A percentile compares a stretch with the other conserved stretches of the same genome.
Conservation (phyloP, 2,113 vertebrate genomes). For the Cheirogaleus medius region DNA sequence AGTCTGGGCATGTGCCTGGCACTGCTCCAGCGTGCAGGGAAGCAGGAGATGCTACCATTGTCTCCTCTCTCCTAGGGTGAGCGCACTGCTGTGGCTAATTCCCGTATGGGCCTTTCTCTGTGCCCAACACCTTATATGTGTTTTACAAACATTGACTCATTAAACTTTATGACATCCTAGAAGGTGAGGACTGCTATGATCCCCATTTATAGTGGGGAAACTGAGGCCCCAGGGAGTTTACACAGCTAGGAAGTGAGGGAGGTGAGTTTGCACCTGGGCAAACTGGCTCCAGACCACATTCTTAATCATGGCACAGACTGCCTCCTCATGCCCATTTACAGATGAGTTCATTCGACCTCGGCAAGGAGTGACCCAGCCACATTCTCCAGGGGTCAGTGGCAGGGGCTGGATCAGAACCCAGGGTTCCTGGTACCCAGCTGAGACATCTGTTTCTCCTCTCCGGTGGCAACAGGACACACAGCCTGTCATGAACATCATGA, state of each 20-base stretch:
- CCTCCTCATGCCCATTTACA: neutral
- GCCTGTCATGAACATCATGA: neutral
- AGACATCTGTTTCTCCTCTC: neutral
- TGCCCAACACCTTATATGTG: fast-evolving
- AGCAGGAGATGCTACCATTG: fast-evolving
- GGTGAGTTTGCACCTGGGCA: neutral
- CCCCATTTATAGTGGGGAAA: neutral
- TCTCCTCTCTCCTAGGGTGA: neutral
- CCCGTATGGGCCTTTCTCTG: neutral
- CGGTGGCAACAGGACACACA: neutral
- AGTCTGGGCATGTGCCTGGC: fast-evolving
- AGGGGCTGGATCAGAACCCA: neutral
- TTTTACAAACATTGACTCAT: neutral
- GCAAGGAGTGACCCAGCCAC: neutral
- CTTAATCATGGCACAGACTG: fast-evolving
- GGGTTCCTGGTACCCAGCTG: neutral
- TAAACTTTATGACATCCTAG: neutral
- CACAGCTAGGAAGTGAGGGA: neutral
- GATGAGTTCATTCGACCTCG: neutral
- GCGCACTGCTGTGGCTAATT: too few species aligned
- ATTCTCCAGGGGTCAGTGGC: neutral
- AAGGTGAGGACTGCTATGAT: neutral
- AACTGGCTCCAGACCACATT: neutral
- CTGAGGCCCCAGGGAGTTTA: neutral
- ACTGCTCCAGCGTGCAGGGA: neutral